phyloP scores from a whole-genome alignment of 2,888 invertebrate genomes.

The Tetranychus piercei region DNA sequence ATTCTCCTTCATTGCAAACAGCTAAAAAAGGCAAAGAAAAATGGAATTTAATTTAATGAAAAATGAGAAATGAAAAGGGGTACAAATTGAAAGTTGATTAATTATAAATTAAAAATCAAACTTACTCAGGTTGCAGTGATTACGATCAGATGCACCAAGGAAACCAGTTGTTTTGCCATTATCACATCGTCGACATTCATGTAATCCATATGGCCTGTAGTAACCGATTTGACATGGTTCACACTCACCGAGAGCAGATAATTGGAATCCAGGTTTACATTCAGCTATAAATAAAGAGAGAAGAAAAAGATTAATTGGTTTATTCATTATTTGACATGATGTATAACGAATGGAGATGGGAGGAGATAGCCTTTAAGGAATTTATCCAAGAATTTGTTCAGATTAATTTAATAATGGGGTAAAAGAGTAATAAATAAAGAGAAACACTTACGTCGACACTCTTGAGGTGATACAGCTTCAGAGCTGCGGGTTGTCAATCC shows the following conservation, averaged over 20 bases:
- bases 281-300: constrained; percentile 43
- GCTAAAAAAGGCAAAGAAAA: constrained; percentile 33
- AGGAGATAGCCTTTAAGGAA: background rate
- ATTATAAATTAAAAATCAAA: constrained; percentile 11
- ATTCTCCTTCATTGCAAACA: constrained; percentile 42
- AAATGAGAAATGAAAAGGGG: background rate
- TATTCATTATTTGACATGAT: background rate
- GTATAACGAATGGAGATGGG: background rate
- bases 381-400: background rate
- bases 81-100: background rate
- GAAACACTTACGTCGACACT: constrained; percentile 28
- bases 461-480: constrained; percentile 53
- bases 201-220: constrained; percentile 65
- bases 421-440: background rate
- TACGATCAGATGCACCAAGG: constrained; percentile 52
- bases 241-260: constrained; percentile 58
- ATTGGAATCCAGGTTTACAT: constrained; percentile 42
- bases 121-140: constrained; percentile 74
- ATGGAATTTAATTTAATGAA: constrained; percentile 13
- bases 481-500: constrained; percentile 77
- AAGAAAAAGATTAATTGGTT: background rate
- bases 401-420: background rate
- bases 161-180: constrained; percentile 72
- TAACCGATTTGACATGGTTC: constrained; percentile 77
- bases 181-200: constrained; percentile 63